These are phyloP conservation scores for Chelon labrosus DNA, from an alignment of 2,797 vertebrate genomes.

Conservation along the genomic window DNA sequence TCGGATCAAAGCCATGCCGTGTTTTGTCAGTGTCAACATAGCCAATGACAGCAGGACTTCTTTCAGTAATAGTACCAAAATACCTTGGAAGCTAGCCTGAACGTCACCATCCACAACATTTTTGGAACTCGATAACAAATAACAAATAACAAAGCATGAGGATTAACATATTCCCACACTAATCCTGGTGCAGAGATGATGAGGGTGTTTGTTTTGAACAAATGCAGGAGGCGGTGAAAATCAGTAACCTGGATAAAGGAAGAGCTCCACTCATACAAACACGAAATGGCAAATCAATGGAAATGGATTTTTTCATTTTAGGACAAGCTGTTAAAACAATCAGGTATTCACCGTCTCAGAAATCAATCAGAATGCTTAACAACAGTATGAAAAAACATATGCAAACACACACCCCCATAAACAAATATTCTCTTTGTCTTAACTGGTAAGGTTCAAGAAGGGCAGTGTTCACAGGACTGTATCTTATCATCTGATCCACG, in stretches of 20 bases:
- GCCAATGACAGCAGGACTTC: no score
- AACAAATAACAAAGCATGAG: no score
- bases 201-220: not conserved
- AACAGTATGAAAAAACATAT: not conserved
- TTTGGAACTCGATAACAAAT: no score
- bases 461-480: not conserved
- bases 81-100: no score
- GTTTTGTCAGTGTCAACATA: no score
- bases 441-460: not conserved
- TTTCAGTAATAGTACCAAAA: no score
- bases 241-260: not conserved
- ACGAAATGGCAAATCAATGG: constrained; percentile 31
- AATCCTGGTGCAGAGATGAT: not conserved
- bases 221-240: not conserved
- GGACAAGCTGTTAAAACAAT: constrained; percentile 13
- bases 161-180: no score
- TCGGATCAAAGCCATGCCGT: no score
- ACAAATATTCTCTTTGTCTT: not conserved
- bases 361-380: constrained; percentile 13
- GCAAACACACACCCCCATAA: not conserved
- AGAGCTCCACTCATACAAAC: not conserved
- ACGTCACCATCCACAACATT: no score
- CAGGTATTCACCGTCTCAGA: constrained; percentile 14
- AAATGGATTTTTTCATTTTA: not conserved
- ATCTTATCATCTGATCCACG: not conserved